Percentiles rank a stretch among this genome's conserved stretches.
These are phyloP conservation scores for Noctilio leporinus DNA, from an alignment of 2,113 vertebrate genomes.

Conservation along the genomic window DNA sequence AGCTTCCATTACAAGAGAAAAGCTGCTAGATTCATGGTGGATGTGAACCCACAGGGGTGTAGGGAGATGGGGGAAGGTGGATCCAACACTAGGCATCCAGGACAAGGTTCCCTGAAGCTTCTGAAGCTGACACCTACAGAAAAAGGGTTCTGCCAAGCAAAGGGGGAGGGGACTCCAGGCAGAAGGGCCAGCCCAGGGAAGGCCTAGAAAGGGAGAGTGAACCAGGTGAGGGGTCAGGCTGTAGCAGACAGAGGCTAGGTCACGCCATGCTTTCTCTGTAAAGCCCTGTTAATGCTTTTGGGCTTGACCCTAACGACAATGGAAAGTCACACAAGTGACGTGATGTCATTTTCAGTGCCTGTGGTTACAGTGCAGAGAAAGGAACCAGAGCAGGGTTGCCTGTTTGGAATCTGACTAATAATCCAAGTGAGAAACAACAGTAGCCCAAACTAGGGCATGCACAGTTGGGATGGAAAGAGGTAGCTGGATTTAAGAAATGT, in stretches of 20 bases:
- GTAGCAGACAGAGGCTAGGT: neutral
- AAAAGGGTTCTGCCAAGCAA: neutral
- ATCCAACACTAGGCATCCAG: neutral
- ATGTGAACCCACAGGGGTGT: fast-evolving
- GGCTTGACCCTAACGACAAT: neutral
- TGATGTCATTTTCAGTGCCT: neutral
- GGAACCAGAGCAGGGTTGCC: neutral
- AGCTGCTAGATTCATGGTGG: neutral
- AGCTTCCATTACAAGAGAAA: neutral
- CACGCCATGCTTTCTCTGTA: neutral
- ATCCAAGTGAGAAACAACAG: neutral
- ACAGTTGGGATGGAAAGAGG: neutral
- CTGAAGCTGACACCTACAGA: neutral
- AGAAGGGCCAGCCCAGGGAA: neutral
- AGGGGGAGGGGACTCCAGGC: neutral
- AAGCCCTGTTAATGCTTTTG: neutral
- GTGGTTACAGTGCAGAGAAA: neutral
- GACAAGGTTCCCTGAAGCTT: neutral
- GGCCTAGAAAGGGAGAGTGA: neutral
- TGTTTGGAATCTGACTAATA: neutral
- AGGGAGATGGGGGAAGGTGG: too few species aligned
- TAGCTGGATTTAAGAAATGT: neutral
- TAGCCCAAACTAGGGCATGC: neutral
- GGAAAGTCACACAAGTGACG: neutral
- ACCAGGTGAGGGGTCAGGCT: neutral